Conservation (phyloP, 1,140 invertebrate genomes). For the Drosophila bocki region DNA sequence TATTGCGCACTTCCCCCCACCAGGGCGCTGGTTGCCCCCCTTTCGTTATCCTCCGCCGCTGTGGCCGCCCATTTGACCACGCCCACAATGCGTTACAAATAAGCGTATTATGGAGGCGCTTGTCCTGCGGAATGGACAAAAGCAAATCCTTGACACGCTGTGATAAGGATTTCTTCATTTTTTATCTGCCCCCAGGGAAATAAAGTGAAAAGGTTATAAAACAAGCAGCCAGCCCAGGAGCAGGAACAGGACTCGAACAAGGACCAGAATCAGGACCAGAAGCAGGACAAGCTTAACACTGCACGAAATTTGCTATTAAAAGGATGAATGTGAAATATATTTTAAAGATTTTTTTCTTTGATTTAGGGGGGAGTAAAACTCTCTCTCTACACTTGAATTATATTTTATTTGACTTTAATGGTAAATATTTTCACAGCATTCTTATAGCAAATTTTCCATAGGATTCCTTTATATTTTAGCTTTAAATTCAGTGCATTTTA, state of each 20-base stretch:
- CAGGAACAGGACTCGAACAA: slow-evolving; percentile 25
- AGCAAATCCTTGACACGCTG: slow-evolving; percentile 84
- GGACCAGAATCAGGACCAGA: slow-evolving; percentile 25
- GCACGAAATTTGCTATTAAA: neutral
- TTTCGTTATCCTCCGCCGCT: slow-evolving; percentile 3
- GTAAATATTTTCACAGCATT: neutral
- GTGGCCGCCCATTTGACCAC: slow-evolving; percentile 43
- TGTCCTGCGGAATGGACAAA: slow-evolving; percentile 81
- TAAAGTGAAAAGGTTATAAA: slow-evolving; percentile 85
- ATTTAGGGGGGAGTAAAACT: too few relatives aligned
- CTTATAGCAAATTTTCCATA: neutral
- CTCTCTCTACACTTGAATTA: neutral
- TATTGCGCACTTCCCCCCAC: slow-evolving; percentile 59
- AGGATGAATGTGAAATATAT: too few relatives aligned
- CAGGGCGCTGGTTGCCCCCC: slow-evolving; percentile 3
- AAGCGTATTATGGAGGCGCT: slow-evolving; percentile 79
- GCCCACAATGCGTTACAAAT: slow-evolving; percentile 80
- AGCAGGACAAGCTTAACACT: slow-evolving; percentile 20
- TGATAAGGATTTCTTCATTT: slow-evolving; percentile 85
- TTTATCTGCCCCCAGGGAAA: slow-evolving; percentile 84
- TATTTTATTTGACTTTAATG: neutral
- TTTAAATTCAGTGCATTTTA: neutral
- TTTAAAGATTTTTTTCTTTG: neutral
- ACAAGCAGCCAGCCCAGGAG: slow-evolving; percentile 65
- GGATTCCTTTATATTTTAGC: neutral